These are phyloP conservation scores for Lymantria dispar DNA, from an alignment of 2,888 invertebrate species.

Conservation along the genomic window DNA sequence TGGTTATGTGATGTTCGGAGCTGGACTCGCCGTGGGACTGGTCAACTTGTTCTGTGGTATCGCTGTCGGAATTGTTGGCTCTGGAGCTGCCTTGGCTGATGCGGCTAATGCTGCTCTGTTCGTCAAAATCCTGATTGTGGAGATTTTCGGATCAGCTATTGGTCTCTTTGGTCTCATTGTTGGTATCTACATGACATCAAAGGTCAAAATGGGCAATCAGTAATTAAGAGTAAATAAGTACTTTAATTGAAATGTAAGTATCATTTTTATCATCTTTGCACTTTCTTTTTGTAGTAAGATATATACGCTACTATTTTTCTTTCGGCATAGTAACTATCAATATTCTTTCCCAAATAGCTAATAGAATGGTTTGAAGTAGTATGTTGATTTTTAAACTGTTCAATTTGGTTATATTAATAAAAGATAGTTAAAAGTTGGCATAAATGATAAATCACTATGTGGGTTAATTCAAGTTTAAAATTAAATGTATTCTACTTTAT, in stretches of 20 bases:
- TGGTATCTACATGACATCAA: slow-evolving; percentile 96
- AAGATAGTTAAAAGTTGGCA: too few species aligned
- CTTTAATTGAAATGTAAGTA: slow-evolving; percentile 75
- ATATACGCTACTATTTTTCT: too few species aligned
- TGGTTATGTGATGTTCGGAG: slow-evolving; percentile 98
- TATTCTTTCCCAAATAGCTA: too few species aligned
- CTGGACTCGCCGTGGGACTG: slow-evolving; percentile 96
- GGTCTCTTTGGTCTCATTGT: slow-evolving; percentile 99
- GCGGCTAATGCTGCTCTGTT: slow-evolving; percentile 98
- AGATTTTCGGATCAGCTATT: slow-evolving; percentile 99
- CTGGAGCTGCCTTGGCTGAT: slow-evolving; percentile 98
- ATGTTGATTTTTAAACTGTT: too few species aligned
- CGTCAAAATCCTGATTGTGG: slow-evolving; percentile 98
- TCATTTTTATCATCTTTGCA: slow-evolving; percentile 9
- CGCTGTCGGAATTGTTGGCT: slow-evolving; percentile 98
- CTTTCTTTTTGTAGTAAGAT: too few species aligned
- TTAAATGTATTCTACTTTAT: too few species aligned
- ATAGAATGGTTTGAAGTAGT: too few species aligned
- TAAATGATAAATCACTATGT: too few species aligned
- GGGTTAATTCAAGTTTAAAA: too few species aligned
- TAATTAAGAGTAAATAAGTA: slow-evolving; percentile 57
- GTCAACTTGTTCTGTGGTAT: slow-evolving; percentile 97
- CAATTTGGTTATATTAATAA: too few species aligned
- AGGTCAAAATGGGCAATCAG: slow-evolving; percentile 89
- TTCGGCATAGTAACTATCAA: too few species aligned